These are phyloP conservation scores for Ctenochaetus hawaiiensis DNA, from an alignment of 2,797 vertebrate genomes.

Conservation along the genomic window DNA sequence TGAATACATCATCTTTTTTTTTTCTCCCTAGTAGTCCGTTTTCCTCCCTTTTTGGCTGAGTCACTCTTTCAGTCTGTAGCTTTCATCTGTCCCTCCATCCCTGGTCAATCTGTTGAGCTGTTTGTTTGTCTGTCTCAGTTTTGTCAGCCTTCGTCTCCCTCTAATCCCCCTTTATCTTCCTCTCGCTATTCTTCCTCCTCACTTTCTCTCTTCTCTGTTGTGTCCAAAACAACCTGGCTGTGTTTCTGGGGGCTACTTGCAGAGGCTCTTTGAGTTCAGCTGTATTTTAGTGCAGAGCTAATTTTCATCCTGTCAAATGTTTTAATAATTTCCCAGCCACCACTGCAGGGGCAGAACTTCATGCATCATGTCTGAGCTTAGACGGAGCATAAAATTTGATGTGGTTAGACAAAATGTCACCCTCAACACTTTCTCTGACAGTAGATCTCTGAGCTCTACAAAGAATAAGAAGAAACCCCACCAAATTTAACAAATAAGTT, in stretches of 20 bases:
- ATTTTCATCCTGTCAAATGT: constrained; percentile 63
- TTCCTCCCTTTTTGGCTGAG: constrained; percentile 41
- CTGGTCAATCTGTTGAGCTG: constrained; percentile 73
- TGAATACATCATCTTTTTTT: constrained; percentile 51
- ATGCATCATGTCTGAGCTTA: constrained; percentile 45
- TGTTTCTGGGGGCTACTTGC: constrained; percentile 17
- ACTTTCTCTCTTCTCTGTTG: constrained; percentile 5
- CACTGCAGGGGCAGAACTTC: constrained; percentile 36
- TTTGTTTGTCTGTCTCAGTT: constrained; percentile 64
- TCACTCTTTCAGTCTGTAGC: constrained; percentile 47
- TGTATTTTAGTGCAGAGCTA: constrained; percentile 45
- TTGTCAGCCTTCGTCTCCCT: constrained; percentile 55
- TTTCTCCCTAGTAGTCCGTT: constrained; percentile 3
- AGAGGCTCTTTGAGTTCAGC: constrained; percentile 30
- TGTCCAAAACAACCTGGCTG: constrained; percentile 37
- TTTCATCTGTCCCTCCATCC: constrained; percentile 65
- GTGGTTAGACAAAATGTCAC: constrained; percentile 38
- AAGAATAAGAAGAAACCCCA: no score
- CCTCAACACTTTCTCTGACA: constrained; percentile 5
- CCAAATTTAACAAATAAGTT: no score
- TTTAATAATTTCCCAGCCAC: constrained; percentile 41
- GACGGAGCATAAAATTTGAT: constrained; percentile 42
- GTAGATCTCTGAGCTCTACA: no score
- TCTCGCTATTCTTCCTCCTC: constrained; percentile 20
- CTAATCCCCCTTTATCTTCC: constrained; percentile 57